Evolutionary conservation across 2,113 vertebrate species (phyloP), one percentile per base, ranked within the genome.

Genomic region (Eulemur rufifrons): DNA sequence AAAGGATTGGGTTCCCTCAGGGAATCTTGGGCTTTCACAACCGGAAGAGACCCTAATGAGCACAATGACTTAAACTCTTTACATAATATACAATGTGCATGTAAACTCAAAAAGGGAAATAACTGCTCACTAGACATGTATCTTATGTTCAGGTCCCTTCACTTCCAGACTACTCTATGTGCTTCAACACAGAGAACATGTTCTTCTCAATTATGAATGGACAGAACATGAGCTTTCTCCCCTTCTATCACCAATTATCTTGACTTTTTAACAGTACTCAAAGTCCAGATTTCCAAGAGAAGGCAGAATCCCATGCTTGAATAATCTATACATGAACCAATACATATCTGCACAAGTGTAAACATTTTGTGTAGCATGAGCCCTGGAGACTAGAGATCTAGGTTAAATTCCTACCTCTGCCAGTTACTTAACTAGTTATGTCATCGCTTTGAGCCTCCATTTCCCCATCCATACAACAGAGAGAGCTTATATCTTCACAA

Each of bases 141-240:
- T 25, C 50, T 11, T 11, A 56, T 14, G 9, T 7, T 47, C 45
- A 90, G 64, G 63, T 37, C 56, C 23, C n/a, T 74, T 64, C 10
- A 34, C 6, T 54, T 56, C 42, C n/a, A 27, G 47, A 52, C n/a
- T 3, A 2, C 37, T 0, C 1, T 10, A n/a, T 0, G 4, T 47
- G 25, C 68, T 9, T 80, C 61, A 37, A 71, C 37, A 61, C 4
- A 76, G n/a, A 68, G n/a, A 59, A 45, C 54, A 61, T 1, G 13
- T 21, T 54, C 61, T 39, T 66, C 39, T 76, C 20, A 92, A 66
- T 61, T 23, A 45, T 3, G 3, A 56, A 47, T 27, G 20, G 45
- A 81, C 21, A 90, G 47, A 88, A 45, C 45, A 17, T 3, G 23
- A 52, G 73, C 29, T 63, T 64, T 73, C 68, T 89, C 66, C 45